Percentiles rank a stretch among this genome's conserved stretches.
Evolutionary conservation across 2,888 invertebrate species (phyloP).

Genomic region (Hypena proboscidalis): DNA sequence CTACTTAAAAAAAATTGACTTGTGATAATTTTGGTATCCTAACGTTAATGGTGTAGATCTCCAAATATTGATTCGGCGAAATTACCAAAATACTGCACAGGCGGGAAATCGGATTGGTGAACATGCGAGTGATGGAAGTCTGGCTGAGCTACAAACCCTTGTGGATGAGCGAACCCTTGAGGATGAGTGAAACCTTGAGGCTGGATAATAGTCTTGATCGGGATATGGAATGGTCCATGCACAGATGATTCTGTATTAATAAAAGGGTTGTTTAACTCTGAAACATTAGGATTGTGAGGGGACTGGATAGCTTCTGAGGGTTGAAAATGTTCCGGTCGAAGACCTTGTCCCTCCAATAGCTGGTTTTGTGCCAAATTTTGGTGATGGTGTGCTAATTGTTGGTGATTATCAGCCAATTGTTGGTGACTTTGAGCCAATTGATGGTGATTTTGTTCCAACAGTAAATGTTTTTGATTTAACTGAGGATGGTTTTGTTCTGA

Average conservation of each 20-base stretch:
- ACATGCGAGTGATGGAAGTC: slow-evolving; percentile 28
- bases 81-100: slow-evolving; percentile 71
- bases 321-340: slow-evolving; percentile 3
- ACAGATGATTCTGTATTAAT: no score
- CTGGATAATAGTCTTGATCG: slow-evolving; percentile 4
- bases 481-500: slow-evolving; percentile 2
- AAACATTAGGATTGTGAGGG: no score
- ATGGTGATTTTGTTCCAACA: background rate
- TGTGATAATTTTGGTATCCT: background rate
- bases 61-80: slow-evolving; percentile 63
- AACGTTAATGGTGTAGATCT: slow-evolving; percentile 4
- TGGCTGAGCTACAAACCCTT: slow-evolving; percentile 25
- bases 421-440: no score
- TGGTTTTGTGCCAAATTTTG: no score
- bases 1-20: no score
- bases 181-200: background rate
- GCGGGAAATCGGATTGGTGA: slow-evolving; percentile 58
- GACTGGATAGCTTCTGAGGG: no score
- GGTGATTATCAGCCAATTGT: no score
- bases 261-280: no score
- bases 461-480: slow-evolving; percentile 7
- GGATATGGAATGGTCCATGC: no score
- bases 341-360: no score
- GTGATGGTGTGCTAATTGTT: no score
- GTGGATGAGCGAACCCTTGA: slow-evolving; percentile 33